Evolutionary conservation across 2,797 vertebrate genomes (phyloP).

Genomic region (Rhincodon typus): DNA sequence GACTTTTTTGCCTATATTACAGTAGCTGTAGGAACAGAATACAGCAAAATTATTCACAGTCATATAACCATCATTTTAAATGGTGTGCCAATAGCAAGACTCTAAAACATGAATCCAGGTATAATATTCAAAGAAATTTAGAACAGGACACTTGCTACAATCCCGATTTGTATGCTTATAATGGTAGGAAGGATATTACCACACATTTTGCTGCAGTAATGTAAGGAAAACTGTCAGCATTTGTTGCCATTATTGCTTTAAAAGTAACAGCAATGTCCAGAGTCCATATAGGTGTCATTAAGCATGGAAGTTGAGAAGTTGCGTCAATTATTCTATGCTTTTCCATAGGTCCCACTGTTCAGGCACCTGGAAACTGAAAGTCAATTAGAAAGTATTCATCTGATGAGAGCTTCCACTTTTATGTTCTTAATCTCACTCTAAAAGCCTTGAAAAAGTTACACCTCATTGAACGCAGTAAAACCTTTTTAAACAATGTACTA

Average conservation of each 20-base stretch:
- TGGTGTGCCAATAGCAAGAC: background rate
- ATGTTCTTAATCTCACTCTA: background rate
- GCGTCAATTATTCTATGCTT: background rate
- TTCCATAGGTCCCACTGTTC: background rate
- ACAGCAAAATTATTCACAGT: background rate
- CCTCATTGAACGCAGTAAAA: background rate
- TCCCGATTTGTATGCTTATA: too few relatives aligned
- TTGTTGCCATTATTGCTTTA: background rate
- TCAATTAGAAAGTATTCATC: background rate
- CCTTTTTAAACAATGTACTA: background rate
- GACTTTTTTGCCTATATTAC: background rate
- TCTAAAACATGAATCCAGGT: background rate
- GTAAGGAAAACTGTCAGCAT: background rate
- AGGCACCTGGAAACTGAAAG: background rate
- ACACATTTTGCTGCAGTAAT: background rate
- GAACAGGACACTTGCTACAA: background rate
- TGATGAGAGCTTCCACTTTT: background rate
- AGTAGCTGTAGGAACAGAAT: background rate
- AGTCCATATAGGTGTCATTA: background rate
- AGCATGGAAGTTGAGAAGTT: background rate
- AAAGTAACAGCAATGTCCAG: background rate
- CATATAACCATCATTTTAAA: background rate
- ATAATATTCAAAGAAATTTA: background rate
- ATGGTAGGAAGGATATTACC: background rate
- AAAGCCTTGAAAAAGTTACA: background rate